These are phyloP conservation scores for Pentalonia nigronervosa DNA, from an alignment of 1,140 invertebrate genomes.

Conservation along the genomic window DNA sequence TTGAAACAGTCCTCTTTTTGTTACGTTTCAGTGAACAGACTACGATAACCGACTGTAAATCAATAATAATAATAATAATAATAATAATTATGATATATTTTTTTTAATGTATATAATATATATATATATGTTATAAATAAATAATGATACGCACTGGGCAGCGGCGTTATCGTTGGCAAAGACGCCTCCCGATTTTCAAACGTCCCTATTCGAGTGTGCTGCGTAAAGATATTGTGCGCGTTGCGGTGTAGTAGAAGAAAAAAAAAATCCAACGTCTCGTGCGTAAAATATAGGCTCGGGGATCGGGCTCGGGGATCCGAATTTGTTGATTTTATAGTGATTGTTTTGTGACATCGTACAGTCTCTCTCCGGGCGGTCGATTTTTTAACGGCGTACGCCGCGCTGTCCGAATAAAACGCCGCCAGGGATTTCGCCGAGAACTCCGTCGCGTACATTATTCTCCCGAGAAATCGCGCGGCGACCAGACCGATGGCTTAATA, in stretches of 20 bases:
- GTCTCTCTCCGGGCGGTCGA: neutral
- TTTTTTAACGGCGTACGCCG: neutral
- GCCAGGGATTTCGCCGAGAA: neutral
- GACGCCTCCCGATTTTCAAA: neutral
- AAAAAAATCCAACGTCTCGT: no score
- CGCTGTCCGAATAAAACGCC: neutral
- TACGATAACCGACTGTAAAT: neutral
- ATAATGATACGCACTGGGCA: neutral
- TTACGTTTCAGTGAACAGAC: neutral
- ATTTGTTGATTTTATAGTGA: neutral
- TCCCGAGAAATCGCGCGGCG: neutral
- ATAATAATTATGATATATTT: neutral
- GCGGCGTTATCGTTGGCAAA: neutral
- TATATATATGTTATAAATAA: neutral
- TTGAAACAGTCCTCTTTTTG: slow-evolving; percentile 41
- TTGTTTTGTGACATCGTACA: neutral
- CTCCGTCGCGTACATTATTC: neutral
- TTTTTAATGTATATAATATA: neutral
- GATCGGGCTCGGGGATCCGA: neutral
- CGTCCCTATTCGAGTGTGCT: neutral
- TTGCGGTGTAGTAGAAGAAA: neutral
- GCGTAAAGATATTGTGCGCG: neutral
- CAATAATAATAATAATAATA: neutral
- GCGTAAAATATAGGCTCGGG: no score
- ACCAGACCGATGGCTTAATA: neutral